Conservation (phyloP, 2,797 vertebrate species). For the Chaenodraco wilsoni region DNA sequence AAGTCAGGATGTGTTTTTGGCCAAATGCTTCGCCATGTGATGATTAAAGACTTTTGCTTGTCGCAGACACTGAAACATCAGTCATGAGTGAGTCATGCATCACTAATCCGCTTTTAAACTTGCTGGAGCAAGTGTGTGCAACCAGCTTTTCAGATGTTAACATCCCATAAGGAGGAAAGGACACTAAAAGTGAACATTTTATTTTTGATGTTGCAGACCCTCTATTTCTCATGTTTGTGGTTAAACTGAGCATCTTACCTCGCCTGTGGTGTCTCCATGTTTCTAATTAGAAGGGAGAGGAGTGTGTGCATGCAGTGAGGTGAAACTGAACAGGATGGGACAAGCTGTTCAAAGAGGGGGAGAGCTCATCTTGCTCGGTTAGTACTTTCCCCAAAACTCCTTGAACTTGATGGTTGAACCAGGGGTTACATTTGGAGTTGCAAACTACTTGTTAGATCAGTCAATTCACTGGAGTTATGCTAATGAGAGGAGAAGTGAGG, state of each 20-base stretch:
- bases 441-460: slow-evolving; percentile 48
- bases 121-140: slow-evolving; percentile 58
- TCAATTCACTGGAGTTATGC: slow-evolving; percentile 14
- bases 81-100: slow-evolving; percentile 63
- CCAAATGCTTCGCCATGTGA: slow-evolving; percentile 26
- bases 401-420: slow-evolving; percentile 70
- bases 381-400: slow-evolving; percentile 63
- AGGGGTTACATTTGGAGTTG: slow-evolving; percentile 49
- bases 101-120: slow-evolving; percentile 60
- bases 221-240: slow-evolving; percentile 42
- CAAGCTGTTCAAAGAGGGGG: slow-evolving; percentile 74
- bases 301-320: slow-evolving; percentile 39
- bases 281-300: slow-evolving; percentile 74
- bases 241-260: slow-evolving; percentile 27
- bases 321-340: slow-evolving; percentile 79
- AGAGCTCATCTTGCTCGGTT: slow-evolving; percentile 24
- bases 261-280: slow-evolving; percentile 43
- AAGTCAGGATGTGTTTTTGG: neutral
- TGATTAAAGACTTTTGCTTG: slow-evolving; percentile 43
- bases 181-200: slow-evolving; percentile 17
- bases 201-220: slow-evolving; percentile 15
- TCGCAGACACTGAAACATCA: slow-evolving; percentile 58
- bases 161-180: slow-evolving; percentile 24
- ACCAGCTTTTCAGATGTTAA: slow-evolving; percentile 35
- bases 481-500: slow-evolving; percentile 72